Evolutionary conservation across 92 coral and sea anemone species (phyloP).

Genomic region (Epizoanthus scotinus): DNA sequence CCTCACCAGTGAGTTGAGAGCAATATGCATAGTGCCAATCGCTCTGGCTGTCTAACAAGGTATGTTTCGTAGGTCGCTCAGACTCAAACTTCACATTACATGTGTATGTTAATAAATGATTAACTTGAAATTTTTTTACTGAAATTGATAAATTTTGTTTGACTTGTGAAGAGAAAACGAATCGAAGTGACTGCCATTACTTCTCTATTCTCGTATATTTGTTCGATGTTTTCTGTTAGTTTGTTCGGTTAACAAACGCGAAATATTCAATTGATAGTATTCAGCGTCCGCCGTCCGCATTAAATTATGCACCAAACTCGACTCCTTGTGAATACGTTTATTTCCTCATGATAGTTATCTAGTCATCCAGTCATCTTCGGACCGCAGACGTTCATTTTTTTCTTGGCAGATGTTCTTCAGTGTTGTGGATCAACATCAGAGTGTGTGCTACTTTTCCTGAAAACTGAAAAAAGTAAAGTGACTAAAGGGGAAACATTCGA

Average conservation of each 20-base stretch:
- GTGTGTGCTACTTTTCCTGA: no score
- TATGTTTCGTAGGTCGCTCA: background rate
- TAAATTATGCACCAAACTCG: background rate
- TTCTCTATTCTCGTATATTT: background rate
- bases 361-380: no score
- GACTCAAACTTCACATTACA: conserved; percentile 26
- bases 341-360: background rate
- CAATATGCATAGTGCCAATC: background rate
- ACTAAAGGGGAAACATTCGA: no score
- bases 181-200: background rate
- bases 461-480: no score
- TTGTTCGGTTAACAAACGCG: background rate
- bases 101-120: conserved; percentile 14
- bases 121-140: background rate
- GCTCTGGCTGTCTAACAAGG: conserved; percentile 9
- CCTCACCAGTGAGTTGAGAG: background rate
- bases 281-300: background rate
- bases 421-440: no score
- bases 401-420: no score
- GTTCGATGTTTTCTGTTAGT: background rate
- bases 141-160: background rate
- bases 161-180: background rate
- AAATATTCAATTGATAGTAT: background rate
- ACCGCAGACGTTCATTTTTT: no score
- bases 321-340: background rate